Conservation (phyloP, 1,140 invertebrate genomes). For the Panulirus ornatus region DNA sequence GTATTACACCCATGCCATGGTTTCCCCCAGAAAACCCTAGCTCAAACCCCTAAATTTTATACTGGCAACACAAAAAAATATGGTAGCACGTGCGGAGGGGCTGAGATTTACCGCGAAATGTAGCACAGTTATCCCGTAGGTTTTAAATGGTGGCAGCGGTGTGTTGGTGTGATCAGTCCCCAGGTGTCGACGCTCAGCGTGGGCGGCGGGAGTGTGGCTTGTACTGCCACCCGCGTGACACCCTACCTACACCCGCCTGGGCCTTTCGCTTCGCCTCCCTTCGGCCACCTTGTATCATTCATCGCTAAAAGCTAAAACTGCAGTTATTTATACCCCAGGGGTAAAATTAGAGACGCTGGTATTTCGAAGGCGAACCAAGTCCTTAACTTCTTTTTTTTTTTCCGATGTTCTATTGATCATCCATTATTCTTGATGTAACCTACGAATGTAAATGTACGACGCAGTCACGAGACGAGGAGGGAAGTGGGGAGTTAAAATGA, state of each 20-base stretch:
- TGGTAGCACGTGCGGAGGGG: slow-evolving; percentile 25
- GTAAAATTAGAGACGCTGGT: too few relatives aligned
- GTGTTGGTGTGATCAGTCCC: slow-evolving; percentile 23
- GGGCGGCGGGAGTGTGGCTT: background rate
- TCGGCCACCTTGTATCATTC: too few relatives aligned
- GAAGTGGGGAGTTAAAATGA: too few relatives aligned
- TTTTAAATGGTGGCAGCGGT: slow-evolving; percentile 51
- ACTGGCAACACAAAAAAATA: background rate
- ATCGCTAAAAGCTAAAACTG: too few relatives aligned
- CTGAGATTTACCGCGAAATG: slow-evolving; percentile 56
- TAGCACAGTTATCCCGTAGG: slow-evolving; percentile 58
- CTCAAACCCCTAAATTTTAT: background rate
- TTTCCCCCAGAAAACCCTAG: background rate
- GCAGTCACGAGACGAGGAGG: too few relatives aligned
- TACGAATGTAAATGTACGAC: too few relatives aligned
- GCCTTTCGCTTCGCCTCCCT: background rate
- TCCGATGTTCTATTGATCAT: too few relatives aligned
- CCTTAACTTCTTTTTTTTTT: too few relatives aligned
- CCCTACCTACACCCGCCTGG: background rate
- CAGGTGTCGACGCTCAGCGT: slow-evolving; percentile 11
- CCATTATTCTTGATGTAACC: too few relatives aligned
- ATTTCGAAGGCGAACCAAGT: too few relatives aligned
- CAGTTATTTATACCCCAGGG: too few relatives aligned
- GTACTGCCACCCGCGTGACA: background rate
- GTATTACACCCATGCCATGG: background rate